Evolutionary conservation across 2,113 vertebrate species (phyloP).

Genomic region (Scomber colias): DNA sequence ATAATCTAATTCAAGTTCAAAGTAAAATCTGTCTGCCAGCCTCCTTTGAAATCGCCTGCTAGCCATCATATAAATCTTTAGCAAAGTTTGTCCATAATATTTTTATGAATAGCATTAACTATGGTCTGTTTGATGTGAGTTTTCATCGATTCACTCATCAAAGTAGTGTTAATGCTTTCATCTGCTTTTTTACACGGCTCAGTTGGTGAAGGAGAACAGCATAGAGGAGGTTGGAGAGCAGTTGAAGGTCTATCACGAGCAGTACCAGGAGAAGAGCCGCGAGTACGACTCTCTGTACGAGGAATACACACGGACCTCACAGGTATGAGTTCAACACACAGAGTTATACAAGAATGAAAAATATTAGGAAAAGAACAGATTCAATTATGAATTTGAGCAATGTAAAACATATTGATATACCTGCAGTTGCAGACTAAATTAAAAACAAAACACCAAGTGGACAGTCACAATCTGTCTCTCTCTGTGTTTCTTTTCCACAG

Average conservation of each 20-base stretch:
- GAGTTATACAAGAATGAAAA: not conserved
- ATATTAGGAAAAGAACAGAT: no score
- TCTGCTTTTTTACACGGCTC: conserved; percentile 69
- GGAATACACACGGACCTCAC: conserved; percentile 97
- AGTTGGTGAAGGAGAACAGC: conserved; percentile 98
- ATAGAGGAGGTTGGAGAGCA: conserved; percentile 99
- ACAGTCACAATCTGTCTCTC: conserved; percentile 4
- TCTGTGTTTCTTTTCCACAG: conserved; percentile 58
- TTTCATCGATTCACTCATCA: not conserved
- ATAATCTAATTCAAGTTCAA: not conserved
- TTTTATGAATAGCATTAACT: not conserved
- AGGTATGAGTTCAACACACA: conserved; percentile 81
- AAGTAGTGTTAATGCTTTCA: not conserved
- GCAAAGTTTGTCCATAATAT: not conserved
- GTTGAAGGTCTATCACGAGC: conserved; percentile 95
- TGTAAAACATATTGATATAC: no score
- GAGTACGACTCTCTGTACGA: conserved; percentile 98
- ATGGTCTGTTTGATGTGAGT: not conserved
- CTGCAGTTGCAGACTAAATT: not conserved
- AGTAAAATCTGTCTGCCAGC: not conserved
- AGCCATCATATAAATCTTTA: not conserved
- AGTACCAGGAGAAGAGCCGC: conserved; percentile 97
- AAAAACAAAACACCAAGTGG: not conserved
- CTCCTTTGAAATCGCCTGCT: not conserved
- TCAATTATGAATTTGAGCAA: no score